Conservation (phyloP, 2,888 invertebrate species). For the Epinotia nisella region DNA sequence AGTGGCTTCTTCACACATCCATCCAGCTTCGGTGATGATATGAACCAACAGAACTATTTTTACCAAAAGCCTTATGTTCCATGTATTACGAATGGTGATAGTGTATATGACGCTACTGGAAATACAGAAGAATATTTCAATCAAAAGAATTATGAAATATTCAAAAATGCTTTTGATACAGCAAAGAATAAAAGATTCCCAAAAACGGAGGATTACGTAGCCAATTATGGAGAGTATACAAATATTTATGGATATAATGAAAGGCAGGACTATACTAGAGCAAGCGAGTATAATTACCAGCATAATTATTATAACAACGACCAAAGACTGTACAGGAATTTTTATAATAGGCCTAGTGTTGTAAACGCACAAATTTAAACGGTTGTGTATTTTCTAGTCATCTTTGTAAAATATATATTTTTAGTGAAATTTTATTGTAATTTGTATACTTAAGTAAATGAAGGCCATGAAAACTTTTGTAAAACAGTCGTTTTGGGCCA, state of each 20-base stretch:
- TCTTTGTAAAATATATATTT: constrained; percentile 49
- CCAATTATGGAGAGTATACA: constrained; percentile 59
- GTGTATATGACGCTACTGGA: constrained; percentile 51
- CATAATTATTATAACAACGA: constrained; percentile 70
- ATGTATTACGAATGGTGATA: constrained; percentile 55
- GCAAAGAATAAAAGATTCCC: constrained; percentile 64
- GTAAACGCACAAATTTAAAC: constrained; percentile 75
- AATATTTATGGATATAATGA: constrained; percentile 65
- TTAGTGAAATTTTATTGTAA: constrained; percentile 21
- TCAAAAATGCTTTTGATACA: constrained; percentile 84
- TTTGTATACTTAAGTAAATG: constrained; percentile 9
- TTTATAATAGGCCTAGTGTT: constrained; percentile 70
- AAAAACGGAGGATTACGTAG: constrained; percentile 60
- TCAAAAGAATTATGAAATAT: constrained; percentile 84
- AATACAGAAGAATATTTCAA: constrained; percentile 72
- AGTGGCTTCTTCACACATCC: constrained; percentile 80
- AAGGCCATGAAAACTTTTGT: constrained; percentile 1
- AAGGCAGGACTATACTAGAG: constrained; percentile 59
- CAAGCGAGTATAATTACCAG: constrained; percentile 63
- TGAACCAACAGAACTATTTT: constrained; percentile 63
- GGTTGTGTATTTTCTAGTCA: constrained; percentile 55
- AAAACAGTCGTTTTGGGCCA: no score
- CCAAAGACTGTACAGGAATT: constrained; percentile 74
- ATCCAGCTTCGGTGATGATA: constrained; percentile 70
- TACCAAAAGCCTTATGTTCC: constrained; percentile 59